Percentiles rank a stretch among this genome's conserved stretches.
Conservation (phyloP, 1,140 invertebrate species). For the Sitodiplosis mosellana region DNA sequence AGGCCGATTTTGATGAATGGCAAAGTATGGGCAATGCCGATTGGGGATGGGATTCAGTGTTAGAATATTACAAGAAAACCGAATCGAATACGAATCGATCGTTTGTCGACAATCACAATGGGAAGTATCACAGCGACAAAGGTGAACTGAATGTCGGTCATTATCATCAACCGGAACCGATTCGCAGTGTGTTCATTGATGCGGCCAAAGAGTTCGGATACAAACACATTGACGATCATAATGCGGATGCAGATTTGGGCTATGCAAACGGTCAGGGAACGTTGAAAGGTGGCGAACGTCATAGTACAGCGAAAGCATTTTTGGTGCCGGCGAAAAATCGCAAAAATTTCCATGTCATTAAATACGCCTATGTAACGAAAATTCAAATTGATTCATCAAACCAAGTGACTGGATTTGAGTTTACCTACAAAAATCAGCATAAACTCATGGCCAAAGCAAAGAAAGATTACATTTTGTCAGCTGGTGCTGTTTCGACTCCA, state of each 20-base stretch:
- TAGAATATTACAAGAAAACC: conserved; percentile 3
- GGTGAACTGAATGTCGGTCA: not conserved
- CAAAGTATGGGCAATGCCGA: conserved; percentile 31
- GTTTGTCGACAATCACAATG: conserved; percentile 33
- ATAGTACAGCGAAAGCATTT: conserved; percentile 38
- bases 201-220: conserved; percentile 25
- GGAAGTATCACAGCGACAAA: conserved; percentile 5
- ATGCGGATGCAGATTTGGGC: conserved; percentile 28
- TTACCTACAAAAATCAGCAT: conserved; percentile 37
- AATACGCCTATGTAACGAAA: conserved; percentile 55
- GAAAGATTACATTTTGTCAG: conserved; percentile 55
- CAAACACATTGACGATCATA: conserved; percentile 33
- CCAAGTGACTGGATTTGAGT: conserved; percentile 50
- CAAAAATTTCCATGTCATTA: conserved; percentile 50
- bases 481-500: conserved; percentile 55
- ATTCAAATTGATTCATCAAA: conserved; percentile 45
- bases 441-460: conserved; percentile 38
- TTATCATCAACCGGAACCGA: conserved; percentile 5
- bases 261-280: conserved; percentile 28
- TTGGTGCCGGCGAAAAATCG: conserved; percentile 36
- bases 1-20: conserved; percentile 32
- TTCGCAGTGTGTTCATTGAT: conserved; percentile 22
- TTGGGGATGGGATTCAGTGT: conserved; percentile 2
- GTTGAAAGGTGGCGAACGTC: conserved; percentile 30
- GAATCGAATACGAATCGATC: conserved; percentile 29